Percentiles rank a stretch among this genome's conserved stretches.
Evolutionary conservation across 1,140 invertebrate species (phyloP).

Genomic region (Trachymyrmex cornetzi): DNA sequence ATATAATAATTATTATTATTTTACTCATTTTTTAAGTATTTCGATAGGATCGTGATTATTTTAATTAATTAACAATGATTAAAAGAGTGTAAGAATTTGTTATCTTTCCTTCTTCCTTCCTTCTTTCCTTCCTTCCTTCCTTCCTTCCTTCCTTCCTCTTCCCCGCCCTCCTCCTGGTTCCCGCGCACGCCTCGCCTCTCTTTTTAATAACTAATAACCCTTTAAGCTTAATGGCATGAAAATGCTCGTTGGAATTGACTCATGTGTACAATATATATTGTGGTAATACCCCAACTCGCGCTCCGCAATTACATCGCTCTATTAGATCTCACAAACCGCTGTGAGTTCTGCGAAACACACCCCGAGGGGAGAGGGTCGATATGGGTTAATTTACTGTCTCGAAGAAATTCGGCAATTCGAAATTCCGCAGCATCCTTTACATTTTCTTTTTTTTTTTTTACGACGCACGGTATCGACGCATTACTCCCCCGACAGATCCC

Average conservation of each 20-base stretch:
- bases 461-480: constrained; percentile 31
- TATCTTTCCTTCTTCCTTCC: constrained; percentile 61
- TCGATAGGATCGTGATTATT: constrained; percentile 84
- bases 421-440: constrained; percentile 42
- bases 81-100: constrained; percentile 82
- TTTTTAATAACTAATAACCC: constrained; percentile 82
- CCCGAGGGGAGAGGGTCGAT: constrained; percentile 39
- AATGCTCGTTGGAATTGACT: constrained; percentile 87
- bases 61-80: constrained; percentile 86
- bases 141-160: no score
- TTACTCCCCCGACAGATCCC: constrained; percentile 20
- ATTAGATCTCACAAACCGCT: constrained; percentile 42
- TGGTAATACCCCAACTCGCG: constrained; percentile 55
- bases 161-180: constrained; percentile 45
- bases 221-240: constrained; percentile 86
- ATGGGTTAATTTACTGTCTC: constrained; percentile 40
- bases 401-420: constrained; percentile 50
- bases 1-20: constrained; percentile 82
- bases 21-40: constrained; percentile 82
- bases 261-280: constrained; percentile 83
- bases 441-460: background rate
- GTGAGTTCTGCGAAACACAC: constrained; percentile 35
- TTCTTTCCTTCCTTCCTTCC: constrained; percentile 55
- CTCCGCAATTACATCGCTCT: constrained; percentile 62
- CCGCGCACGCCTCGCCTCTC: constrained; percentile 44